Percentiles rank a stretch among this genome's conserved stretches.
Evolutionary conservation across 2,888 invertebrate species (phyloP).

Genomic region (Stictocephala bisonia): DNA sequence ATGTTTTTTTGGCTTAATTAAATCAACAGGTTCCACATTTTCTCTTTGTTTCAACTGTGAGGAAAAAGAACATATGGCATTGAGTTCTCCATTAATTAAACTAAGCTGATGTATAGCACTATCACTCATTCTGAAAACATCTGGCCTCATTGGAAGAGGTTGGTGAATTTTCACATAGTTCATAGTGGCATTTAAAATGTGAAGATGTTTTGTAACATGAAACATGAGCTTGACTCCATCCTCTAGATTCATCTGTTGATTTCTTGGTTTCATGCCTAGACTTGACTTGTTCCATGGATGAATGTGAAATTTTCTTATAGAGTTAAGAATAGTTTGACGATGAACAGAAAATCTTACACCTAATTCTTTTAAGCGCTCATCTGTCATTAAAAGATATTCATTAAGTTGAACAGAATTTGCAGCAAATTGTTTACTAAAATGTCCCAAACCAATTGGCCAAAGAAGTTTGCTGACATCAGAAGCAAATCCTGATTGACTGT

Average conservation of each 20-base stretch:
- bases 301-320: slow-evolving; percentile 53
- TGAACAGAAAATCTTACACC: slow-evolving; percentile 53
- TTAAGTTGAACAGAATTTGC: slow-evolving; percentile 50
- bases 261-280: slow-evolving; percentile 41
- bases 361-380: slow-evolving; percentile 49
- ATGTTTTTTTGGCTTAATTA: slow-evolving; percentile 41
- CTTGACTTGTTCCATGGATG: slow-evolving; percentile 52
- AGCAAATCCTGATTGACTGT: slow-evolving; percentile 51
- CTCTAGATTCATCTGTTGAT: slow-evolving; percentile 30
- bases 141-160: neutral
- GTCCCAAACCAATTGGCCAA: slow-evolving; percentile 46
- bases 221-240: slow-evolving; percentile 44
- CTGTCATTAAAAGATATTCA: slow-evolving; percentile 52
- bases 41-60: slow-evolving; percentile 46
- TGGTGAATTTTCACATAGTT: slow-evolving; percentile 44
- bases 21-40: slow-evolving; percentile 46
- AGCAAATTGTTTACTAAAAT: slow-evolving; percentile 41
- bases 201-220: slow-evolving; percentile 47
- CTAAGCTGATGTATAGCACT: slow-evolving; percentile 32
- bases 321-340: slow-evolving; percentile 46
- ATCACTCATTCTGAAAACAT: slow-evolving; percentile 26
- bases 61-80: slow-evolving; percentile 31
- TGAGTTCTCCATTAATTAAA: slow-evolving; percentile 39
- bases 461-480: slow-evolving; percentile 48
- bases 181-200: slow-evolving; percentile 46